Percentiles rank a stretch among this genome's conserved stretches.
Evolutionary conservation across 2,113 vertebrate species (phyloP).

Genomic region (Panthera leo): DNA sequence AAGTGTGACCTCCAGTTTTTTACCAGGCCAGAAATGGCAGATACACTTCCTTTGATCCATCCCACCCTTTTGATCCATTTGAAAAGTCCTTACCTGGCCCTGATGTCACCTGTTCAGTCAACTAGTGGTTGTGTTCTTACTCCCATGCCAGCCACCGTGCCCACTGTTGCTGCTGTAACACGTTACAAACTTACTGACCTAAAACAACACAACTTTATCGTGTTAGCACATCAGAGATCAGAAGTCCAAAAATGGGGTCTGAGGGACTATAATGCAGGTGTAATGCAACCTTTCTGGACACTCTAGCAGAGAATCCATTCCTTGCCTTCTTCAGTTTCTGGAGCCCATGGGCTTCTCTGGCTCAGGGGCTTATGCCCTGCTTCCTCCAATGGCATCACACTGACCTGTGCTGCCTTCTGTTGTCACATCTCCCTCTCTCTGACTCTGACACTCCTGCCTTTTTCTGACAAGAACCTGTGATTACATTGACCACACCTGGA

Average conservation of each 20-base stretch:
- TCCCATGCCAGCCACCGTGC: rapidly evolving
- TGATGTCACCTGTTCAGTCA: neutral
- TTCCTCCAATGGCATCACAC: neutral
- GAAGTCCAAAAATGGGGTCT: neutral
- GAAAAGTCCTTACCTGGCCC: neutral
- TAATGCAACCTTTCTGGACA: neutral
- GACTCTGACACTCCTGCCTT: neutral
- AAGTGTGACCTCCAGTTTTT: neutral
- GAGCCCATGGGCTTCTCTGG: neutral
- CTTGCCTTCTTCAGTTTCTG: neutral
- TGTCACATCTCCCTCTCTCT: neutral
- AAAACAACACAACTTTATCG: neutral
- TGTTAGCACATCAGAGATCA: neutral
- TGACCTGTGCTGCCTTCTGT: neutral
- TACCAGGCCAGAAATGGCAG: neutral
- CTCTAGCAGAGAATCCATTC: neutral
- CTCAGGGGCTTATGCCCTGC: neutral
- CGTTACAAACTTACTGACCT: neutral
- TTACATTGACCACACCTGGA: neutral
- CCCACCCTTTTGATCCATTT: neutral
- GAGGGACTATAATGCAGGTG: neutral
- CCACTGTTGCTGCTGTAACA: neutral
- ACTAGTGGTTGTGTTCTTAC: neutral
- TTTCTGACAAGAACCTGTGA: neutral
- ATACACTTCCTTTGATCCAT: neutral